A percentile compares a stretch with the other conserved stretches of the same genome.
phyloP scores from a whole-genome alignment of 92 coral and sea anemone genomes.

The Diadumene lineata region DNA sequence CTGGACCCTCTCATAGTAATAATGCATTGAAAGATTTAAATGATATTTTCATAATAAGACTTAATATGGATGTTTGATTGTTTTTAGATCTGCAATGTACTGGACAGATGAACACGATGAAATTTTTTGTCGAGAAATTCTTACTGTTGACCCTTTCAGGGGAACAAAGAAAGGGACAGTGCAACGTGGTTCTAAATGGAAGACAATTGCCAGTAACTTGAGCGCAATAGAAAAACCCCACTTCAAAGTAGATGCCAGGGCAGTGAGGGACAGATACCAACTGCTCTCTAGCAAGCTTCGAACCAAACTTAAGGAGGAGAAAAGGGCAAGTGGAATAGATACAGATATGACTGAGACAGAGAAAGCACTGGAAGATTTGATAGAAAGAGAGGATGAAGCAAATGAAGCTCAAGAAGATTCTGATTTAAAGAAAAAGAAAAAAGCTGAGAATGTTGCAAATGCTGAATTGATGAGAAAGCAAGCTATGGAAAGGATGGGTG shows the following conservation, averaged over 20 bases:
- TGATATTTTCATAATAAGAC: too few species aligned
- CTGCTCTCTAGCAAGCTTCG: constrained; percentile 29
- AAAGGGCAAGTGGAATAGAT: constrained; percentile 49
- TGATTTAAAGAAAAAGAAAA: constrained; percentile 5
- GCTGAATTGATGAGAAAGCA: constrained; percentile 42
- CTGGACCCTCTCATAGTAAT: too few species aligned
- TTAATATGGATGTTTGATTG: too few species aligned
- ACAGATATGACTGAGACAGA: constrained; percentile 49
- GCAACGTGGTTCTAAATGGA: constrained; percentile 58
- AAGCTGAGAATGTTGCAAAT: constrained; percentile 15
- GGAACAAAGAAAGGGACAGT: constrained; percentile 56
- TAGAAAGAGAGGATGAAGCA: constrained; percentile 44
- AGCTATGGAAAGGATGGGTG: constrained; percentile 54
- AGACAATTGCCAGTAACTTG: constrained; percentile 37
- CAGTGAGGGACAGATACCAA: constrained; percentile 57
- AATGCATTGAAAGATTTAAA: too few species aligned
- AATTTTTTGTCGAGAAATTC: constrained; percentile 45
- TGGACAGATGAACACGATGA: constrained; percentile 59
- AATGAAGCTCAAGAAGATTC: not conserved
- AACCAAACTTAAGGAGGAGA: constrained; percentile 42
- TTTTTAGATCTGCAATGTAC: constrained; percentile 19
- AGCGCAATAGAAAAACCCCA: constrained; percentile 14
- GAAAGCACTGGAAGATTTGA: constrained; percentile 41
- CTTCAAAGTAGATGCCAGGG: constrained; percentile 48
- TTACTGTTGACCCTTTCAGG: constrained; percentile 43